Conservation (phyloP, 2,113 vertebrate genomes). For the Cololabis saira region DNA sequence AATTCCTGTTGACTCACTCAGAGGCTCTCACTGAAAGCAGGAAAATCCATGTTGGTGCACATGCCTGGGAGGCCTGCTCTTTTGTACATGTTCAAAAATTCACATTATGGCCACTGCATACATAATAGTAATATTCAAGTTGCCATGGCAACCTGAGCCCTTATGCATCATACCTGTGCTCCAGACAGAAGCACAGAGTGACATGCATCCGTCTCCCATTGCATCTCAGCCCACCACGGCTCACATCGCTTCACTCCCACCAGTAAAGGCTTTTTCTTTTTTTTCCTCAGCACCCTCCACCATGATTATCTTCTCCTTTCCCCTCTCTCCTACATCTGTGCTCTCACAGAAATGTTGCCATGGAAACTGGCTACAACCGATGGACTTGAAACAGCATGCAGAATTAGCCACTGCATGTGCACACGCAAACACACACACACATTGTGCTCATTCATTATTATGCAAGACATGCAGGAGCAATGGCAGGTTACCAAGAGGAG, state of each 20-base stretch:
- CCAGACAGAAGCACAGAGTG: neutral
- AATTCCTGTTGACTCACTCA: constrained; percentile 75
- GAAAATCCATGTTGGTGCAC: constrained; percentile 38
- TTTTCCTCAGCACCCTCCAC: constrained; percentile 59
- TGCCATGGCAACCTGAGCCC: constrained; percentile 23
- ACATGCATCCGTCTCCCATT: constrained; percentile 42
- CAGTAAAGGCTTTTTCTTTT: constrained; percentile 31
- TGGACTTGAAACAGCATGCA: constrained; percentile 70
- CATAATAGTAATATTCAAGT: constrained; percentile 6
- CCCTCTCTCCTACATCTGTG: constrained; percentile 68
- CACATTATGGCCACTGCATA: neutral
- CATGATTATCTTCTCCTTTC: constrained; percentile 61
- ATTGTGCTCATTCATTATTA: constrained; percentile 62
- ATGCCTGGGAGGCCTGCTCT: constrained; percentile 19
- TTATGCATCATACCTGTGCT: neutral
- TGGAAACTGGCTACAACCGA: constrained; percentile 85
- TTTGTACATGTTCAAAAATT: neutral
- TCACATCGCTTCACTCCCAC: constrained; percentile 55
- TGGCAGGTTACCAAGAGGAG: too few relatives aligned
- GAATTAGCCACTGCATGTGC: constrained; percentile 49
- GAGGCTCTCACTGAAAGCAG: constrained; percentile 53
- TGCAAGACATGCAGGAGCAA: constrained; percentile 26
- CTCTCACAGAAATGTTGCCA: constrained; percentile 76
- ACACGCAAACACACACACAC: neutral
- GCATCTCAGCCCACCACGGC: constrained; percentile 41